Base-by-base conservation (phyloP, 2,888 invertebrate species). In the Mallateleia sp. region DNA sequence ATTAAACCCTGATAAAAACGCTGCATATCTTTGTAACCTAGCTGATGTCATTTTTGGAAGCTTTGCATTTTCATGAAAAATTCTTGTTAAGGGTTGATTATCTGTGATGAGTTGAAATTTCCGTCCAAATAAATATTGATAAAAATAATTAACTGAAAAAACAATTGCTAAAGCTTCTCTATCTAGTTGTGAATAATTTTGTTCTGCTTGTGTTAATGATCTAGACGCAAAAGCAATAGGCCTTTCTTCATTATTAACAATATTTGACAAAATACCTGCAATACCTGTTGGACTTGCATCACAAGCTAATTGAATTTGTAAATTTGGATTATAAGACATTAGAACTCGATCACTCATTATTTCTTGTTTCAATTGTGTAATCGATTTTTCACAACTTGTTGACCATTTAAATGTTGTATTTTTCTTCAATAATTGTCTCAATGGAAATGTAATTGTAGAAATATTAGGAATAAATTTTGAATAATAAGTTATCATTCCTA, bases 281-380 rank as follows among this genome's bases (percentile, higher is more conserved):
- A 94, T 32, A 7, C 94, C 94, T 28, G 90, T 88, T 11, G 92
- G 92, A 11, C 93, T 94, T 0, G 95, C 95, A 90, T 95, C 95
- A 47, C 93, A 93, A 0, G 94, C 92, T 3, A 95, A 71, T 20
- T 89, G 82, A 6, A 95, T 52, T 24, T 89, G 91, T 6, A 84
- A 56, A 9, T 71, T 66, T 3, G 85, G 58, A 75, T 91, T 85
- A 47, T 79, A 91, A 78, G 89, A 90, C 14, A 50, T 54, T 32
- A 91, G 58, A 5, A 91, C 85, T n/a, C 71, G 24, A 25, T 79
- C 15, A 56, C 58, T 56, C 9, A 24, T 24, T 0, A 85, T 60
- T 47, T 74, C 67, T 15, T 67, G 38, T 62, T 85, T 85, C 7
- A 74, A 8, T 22, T 18, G 15, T 3, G 11, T 50, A 20, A 74